phyloP scores from a whole-genome alignment of 2,797 vertebrate species.

The Threskiornis aethiopicus region DNA sequence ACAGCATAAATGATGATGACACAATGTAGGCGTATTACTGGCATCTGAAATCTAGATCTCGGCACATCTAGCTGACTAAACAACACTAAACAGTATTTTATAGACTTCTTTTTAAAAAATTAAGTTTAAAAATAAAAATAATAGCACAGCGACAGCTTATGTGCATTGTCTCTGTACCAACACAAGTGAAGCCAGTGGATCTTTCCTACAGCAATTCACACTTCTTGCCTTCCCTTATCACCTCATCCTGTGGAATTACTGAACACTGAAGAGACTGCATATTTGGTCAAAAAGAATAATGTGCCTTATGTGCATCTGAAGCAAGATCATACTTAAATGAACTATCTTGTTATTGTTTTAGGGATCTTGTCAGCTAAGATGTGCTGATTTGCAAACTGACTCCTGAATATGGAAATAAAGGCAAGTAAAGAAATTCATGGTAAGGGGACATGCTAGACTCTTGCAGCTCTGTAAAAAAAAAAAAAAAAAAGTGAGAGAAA shows the following conservation, averaged over 20 bases:
- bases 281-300: background rate
- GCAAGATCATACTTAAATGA: background rate
- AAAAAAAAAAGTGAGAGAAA: background rate
- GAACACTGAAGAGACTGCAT: background rate
- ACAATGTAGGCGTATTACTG: background rate
- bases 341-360: background rate
- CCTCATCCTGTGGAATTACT: background rate
- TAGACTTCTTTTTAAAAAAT: background rate
- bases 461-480: background rate
- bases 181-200: background rate
- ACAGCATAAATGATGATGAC: background rate
- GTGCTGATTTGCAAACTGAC: background rate
- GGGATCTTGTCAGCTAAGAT: background rate
- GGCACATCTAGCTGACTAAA: background rate
- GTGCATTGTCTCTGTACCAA: background rate
- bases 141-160: background rate
- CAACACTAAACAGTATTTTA: background rate
- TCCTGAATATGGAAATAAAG: background rate
- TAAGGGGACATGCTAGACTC: background rate
- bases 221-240: background rate
- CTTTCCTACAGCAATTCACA: background rate
- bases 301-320: background rate
- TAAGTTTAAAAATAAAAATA: background rate
- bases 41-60: background rate
- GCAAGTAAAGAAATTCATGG: background rate